A percentile compares a stretch with the other conserved stretches of the same genome.
Conservation (phyloP, 2,797 vertebrate genomes). For the Thamnophis elegans region DNA sequence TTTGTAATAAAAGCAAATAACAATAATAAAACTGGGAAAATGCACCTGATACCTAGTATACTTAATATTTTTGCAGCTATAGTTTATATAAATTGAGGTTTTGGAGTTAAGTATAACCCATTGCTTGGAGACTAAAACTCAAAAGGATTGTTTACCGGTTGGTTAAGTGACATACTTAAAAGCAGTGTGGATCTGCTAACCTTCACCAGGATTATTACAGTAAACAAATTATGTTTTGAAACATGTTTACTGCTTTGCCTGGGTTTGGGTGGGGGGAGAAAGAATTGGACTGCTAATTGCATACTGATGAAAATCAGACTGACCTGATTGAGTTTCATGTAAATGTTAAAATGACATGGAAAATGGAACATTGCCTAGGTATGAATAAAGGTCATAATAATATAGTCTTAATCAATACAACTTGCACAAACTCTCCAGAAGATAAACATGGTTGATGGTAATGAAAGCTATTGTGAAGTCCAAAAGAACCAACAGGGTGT, state of each 20-base stretch:
- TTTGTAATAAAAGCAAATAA: not conserved
- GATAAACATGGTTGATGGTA: not conserved
- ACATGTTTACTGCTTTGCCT: not conserved
- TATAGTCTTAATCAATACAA: not conserved
- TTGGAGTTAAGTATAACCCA: not conserved
- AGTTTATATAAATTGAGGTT: not conserved
- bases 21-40: not conserved
- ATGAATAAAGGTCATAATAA: not conserved
- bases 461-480: not conserved
- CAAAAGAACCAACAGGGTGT: not conserved
- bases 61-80: not conserved
- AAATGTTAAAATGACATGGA: not conserved
- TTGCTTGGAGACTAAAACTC: not conserved
- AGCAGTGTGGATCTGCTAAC: not conserved
- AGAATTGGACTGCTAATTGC: not conserved
- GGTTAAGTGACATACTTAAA: not conserved
- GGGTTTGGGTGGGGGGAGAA: not conserved
- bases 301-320: not conserved
- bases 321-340: not conserved
- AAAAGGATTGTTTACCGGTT: not conserved
- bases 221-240: not conserved
- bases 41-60: not conserved
- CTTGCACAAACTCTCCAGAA: not conserved
- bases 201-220: not conserved
- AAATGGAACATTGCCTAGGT: not conserved